Evolutionary conservation across 2,113 vertebrate species (phyloP), one percentile per base, ranked within the genome.

Genomic region (Muntiacus muntjak): DNA sequence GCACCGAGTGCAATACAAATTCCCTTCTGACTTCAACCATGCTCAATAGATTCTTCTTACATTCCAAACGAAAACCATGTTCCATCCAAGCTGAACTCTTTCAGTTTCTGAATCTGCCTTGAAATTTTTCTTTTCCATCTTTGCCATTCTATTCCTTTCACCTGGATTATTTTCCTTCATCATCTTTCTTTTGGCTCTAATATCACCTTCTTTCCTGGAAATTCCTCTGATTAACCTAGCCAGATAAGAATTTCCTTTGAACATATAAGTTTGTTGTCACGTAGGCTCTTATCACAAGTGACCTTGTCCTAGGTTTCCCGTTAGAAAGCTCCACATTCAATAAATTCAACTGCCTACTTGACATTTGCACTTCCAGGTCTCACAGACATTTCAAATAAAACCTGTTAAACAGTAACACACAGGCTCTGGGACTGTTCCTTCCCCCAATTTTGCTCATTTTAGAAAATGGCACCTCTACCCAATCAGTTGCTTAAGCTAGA

Each of bases 371-470:
- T 97, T 96, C 87, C 19, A 62, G 16, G 47, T 67, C n/a, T 91
- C 47, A 64, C 43, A 91, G 47, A 40, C 57, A 36, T 83, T 92
- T 97, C 82, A 94, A 97, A 81, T 83, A 95, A 96, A 97, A 81
- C 60, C 33, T 92, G 74, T 88, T 96, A 82, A 97, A 93, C 62
- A 83, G 54, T 57, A 45, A 89, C 28, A 71, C 28, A 52, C n/a
- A 81, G 28, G 40, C 60, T 15, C 57, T 7, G 57, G 28, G 64
- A 85, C 40, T 76, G 3, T 84, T 83, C n/a, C 55, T 67, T 62
- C n/a, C 50, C 14, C 62, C 86, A 79, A 0, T 97, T 93, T 93
- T 95, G 52, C 33, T 97, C 43, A 50, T 96, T 91, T 81, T 87
- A 92, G 85, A 92, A 96, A 96, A 82, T 92, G 74, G 36, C 64